Evolutionary conservation across 1,140 invertebrate genomes (phyloP).

Genomic region (Neoseiulus cucumeris): DNA sequence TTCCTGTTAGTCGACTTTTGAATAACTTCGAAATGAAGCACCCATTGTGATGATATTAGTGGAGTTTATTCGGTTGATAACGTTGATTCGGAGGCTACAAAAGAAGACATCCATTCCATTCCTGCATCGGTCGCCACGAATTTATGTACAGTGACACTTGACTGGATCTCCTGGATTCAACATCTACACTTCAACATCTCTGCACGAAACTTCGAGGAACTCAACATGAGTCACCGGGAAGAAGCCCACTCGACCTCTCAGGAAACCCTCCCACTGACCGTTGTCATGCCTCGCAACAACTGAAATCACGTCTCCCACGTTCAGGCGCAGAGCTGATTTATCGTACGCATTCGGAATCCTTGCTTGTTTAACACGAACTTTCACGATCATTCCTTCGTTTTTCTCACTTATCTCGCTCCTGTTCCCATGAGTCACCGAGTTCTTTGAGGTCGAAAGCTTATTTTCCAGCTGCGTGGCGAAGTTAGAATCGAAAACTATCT

Average conservation of each 20-base stretch:
- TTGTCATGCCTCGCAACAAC: slow-evolving; percentile 92
- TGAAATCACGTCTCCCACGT: slow-evolving; percentile 78
- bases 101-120: no score
- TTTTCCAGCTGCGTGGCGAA: not conserved
- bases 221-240: slow-evolving; percentile 96
- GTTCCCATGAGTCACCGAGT: not conserved
- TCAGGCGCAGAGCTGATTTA: slow-evolving; percentile 77
- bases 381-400: slow-evolving; percentile 48
- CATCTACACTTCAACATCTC: no score
- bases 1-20: no score
- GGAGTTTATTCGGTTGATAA: no score
- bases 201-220: slow-evolving; percentile 45
- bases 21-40: no score
- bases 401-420: not conserved
- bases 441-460: not conserved
- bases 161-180: no score
- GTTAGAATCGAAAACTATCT: no score
- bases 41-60: no score
- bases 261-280: slow-evolving; percentile 90
- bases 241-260: slow-evolving; percentile 69
- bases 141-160: no score
- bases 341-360: slow-evolving; percentile 89
- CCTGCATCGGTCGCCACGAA: no score
- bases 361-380: slow-evolving; percentile 70
- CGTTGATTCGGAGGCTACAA: no score